Evolutionary conservation across 2,797 vertebrate genomes (phyloP).

Genomic region (Thamnophis elegans): DNA sequence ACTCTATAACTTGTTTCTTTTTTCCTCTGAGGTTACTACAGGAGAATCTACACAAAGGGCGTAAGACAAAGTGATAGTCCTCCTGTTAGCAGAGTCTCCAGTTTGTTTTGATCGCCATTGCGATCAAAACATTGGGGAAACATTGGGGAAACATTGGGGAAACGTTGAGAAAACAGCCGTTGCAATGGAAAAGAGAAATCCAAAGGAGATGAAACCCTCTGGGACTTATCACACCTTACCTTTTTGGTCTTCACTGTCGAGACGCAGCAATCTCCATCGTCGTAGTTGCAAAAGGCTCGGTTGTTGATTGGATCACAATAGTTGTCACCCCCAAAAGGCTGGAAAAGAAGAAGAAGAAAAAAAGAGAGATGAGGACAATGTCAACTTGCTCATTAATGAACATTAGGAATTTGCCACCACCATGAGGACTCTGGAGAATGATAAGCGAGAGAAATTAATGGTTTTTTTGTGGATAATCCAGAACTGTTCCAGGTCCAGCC

Average conservation of each 20-base stretch:
- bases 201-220: not conserved
- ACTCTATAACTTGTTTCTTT: not conserved
- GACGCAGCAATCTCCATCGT: conserved; percentile 95
- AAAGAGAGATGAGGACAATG: not conserved
- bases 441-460: too few relatives aligned
- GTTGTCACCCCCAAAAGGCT: conserved; percentile 94
- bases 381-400: too few relatives aligned
- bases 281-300: conserved; percentile 97
- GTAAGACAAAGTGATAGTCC: not conserved
- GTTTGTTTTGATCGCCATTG: too few relatives aligned
- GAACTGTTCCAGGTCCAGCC: not conserved
- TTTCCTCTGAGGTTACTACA: not conserved
- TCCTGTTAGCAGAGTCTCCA: not conserved
- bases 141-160: too few relatives aligned
- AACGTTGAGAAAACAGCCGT: too few relatives aligned
- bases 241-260: conserved; percentile 98
- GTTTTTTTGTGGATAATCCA: not conserved
- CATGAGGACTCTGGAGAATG: not conserved
- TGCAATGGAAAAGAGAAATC: not conserved
- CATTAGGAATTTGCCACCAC: not conserved
- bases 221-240: conserved; percentile 68
- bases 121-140: too few relatives aligned
- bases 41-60: not conserved
- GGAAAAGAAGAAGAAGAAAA: not conserved
- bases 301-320: conserved; percentile 98